A percentile compares a stretch with the other conserved stretches of the same genome.
Evolutionary conservation across 2,113 vertebrate species (phyloP).

Genomic region (Chlamydotis undulata): DNA sequence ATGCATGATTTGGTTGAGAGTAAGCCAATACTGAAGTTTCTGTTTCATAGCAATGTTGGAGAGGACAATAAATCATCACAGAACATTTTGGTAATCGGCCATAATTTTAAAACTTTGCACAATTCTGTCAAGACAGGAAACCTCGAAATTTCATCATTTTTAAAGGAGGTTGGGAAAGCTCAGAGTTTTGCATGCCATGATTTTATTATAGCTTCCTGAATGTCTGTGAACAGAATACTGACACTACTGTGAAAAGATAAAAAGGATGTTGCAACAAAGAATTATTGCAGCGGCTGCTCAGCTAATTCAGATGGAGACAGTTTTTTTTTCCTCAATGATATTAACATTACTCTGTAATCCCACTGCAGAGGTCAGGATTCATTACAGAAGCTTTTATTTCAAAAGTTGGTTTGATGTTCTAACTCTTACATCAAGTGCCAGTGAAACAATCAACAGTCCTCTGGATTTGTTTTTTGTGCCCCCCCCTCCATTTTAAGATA

Average conservation of each 20-base stretch:
- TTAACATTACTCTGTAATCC: background rate
- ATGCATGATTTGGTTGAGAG: background rate
- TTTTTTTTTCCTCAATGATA: background rate
- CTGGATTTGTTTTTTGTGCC: background rate
- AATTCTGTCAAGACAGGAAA: slow-evolving; percentile 35
- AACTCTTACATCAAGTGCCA: slow-evolving; percentile 29
- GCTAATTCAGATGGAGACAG: background rate
- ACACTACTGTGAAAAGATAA: slow-evolving; percentile 28
- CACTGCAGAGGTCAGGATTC: background rate
- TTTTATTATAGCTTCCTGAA: slow-evolving; percentile 20
- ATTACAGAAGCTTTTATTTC: slow-evolving; percentile 20
- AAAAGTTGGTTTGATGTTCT: slow-evolving; percentile 5
- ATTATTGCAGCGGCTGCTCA: background rate
- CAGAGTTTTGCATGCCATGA: background rate
- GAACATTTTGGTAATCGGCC: background rate
- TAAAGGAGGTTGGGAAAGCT: slow-evolving; percentile 21
- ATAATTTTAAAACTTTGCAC: slow-evolving; percentile 7
- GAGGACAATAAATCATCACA: background rate
- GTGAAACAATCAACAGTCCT: slow-evolving; percentile 34
- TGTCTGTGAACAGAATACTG: background rate
- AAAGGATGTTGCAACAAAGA: slow-evolving; percentile 49
- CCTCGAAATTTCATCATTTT: background rate
- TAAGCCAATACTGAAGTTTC: background rate
- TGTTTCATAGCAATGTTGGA: background rate
- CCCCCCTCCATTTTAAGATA: slow-evolving; percentile 4